These are phyloP conservation scores for Lithobates pipiens DNA, from an alignment of 2,797 vertebrate genomes.

Conservation along the genomic window DNA sequence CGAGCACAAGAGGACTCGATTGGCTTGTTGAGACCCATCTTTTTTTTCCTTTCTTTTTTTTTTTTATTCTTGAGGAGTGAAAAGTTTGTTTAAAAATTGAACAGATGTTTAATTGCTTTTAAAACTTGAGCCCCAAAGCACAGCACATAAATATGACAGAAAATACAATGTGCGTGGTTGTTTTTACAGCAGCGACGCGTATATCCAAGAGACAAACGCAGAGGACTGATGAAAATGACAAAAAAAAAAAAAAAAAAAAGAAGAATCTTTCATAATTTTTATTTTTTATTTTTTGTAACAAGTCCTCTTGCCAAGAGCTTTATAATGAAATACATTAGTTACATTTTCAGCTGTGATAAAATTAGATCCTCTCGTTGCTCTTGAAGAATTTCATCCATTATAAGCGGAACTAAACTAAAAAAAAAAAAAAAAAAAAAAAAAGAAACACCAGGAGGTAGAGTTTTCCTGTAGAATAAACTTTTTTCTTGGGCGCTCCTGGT, in stretches of 20 bases:
- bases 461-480: no score
- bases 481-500: no score
- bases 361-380: background rate
- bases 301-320: background rate
- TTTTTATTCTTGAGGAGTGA: slow-evolving; percentile 14
- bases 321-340: background rate
- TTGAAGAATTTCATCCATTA: no score
- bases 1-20: slow-evolving; percentile 13
- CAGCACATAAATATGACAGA: slow-evolving; percentile 54
- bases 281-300: no score
- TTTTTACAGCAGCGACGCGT: slow-evolving; percentile 17
- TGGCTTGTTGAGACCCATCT: slow-evolving; percentile 4
- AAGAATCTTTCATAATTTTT: no score
- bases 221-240: background rate
- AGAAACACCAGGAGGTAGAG: no score
- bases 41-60: background rate
- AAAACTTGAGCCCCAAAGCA: slow-evolving; percentile 55
- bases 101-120: slow-evolving; percentile 61
- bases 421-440: no score
- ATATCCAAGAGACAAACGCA: background rate
- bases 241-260: no score
- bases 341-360: background rate
- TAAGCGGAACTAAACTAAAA: background rate
- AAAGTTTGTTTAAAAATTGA: slow-evolving; percentile 60
- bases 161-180: slow-evolving; percentile 11